A percentile compares a stretch with the other conserved stretches of the same genome.
phyloP scores from a whole-genome alignment of 2,113 vertebrate genomes.

The Brevimyrus niger region DNA sequence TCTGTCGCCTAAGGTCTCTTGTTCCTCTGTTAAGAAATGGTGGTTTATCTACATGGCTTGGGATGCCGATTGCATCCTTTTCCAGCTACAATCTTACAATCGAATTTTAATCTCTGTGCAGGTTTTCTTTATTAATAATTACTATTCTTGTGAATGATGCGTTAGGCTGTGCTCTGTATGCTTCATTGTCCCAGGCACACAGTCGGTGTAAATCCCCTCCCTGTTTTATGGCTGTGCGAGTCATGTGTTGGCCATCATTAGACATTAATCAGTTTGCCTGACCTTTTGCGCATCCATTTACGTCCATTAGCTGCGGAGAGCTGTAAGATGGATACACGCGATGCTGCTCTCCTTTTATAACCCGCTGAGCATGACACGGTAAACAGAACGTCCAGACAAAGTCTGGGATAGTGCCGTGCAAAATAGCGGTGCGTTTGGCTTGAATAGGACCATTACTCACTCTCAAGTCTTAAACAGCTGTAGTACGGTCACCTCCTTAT shows the following conservation, averaged over 20 bases:
- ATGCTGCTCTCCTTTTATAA: background rate
- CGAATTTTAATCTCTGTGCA: background rate
- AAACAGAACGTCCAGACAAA: background rate
- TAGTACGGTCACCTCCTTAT: background rate
- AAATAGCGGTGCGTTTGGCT: background rate
- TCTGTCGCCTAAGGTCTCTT: background rate
- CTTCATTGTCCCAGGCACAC: background rate
- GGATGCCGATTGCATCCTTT: background rate
- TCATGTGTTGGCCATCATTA: background rate
- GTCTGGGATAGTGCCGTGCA: background rate
- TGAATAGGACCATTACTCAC: background rate
- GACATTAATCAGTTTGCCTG: background rate
- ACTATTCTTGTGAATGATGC: background rate
- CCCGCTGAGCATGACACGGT: background rate
- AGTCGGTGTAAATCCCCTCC: background rate
- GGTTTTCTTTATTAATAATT: background rate
- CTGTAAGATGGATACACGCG: background rate
- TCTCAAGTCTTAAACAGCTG: background rate
- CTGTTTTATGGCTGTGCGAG: background rate
- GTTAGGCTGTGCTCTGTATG: background rate
- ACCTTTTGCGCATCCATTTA: background rate
- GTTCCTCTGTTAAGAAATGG: background rate
- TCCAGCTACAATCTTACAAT: background rate
- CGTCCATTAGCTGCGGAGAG: background rate
- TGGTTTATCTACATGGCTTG: background rate